Evolutionary conservation across 1,140 invertebrate species (phyloP).

Genomic region (Drosophila saltans): DNA sequence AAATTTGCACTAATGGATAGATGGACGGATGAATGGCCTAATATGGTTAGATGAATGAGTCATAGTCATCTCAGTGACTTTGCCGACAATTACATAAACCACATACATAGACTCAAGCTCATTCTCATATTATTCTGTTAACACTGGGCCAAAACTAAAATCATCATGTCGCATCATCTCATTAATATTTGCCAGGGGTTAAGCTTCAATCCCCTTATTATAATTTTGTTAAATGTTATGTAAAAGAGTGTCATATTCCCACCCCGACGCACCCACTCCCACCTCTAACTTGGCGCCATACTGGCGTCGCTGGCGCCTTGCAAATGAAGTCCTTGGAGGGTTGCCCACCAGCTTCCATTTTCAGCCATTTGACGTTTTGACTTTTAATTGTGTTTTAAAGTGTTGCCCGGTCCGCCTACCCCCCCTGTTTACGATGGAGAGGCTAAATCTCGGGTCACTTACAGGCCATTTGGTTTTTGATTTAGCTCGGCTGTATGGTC

Average conservation of each 20-base stretch:
- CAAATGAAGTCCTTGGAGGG: constrained; percentile 65
- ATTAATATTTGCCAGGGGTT: constrained; percentile 69
- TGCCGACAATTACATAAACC: constrained; percentile 40
- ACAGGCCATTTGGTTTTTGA: constrained; percentile 77
- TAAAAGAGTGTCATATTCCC: constrained; percentile 63
- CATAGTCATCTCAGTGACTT: neutral
- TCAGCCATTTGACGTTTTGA: constrained; percentile 68
- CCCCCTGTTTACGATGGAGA: neutral
- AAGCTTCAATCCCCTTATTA: constrained; percentile 56
- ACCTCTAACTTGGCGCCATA: constrained; percentile 44
- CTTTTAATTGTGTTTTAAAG: constrained; percentile 81
- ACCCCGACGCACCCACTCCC: neutral
- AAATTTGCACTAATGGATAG: constrained; percentile 70
- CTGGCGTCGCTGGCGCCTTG: constrained; percentile 56
- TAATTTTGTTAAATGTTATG: constrained; percentile 81
- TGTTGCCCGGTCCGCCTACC: constrained; percentile 41
- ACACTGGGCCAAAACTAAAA: constrained; percentile 41
- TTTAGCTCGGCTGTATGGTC: constrained; percentile 66
- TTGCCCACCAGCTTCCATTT: constrained; percentile 74
- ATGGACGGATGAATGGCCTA: constrained; percentile 25
- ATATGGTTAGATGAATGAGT: constrained; percentile 59
- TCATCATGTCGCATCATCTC: constrained; percentile 44
- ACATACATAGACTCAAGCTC: constrained; percentile 36
- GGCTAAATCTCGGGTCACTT: constrained; percentile 47
- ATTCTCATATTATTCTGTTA: constrained; percentile 25